phyloP scores from a whole-genome alignment of 2,797 vertebrate genomes.

The Luscinia megarhynchos region DNA sequence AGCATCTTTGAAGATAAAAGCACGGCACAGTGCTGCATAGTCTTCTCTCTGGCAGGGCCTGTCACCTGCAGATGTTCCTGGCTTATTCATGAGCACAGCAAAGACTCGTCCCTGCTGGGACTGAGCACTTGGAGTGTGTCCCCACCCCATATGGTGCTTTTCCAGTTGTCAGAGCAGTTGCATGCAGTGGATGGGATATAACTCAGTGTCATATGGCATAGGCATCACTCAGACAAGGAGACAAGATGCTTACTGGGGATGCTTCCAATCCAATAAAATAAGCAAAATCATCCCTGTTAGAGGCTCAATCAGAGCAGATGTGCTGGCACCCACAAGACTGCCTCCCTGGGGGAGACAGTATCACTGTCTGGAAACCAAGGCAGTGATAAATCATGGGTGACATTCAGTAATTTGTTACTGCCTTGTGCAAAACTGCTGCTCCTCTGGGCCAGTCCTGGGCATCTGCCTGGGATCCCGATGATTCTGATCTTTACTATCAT shows the following conservation, averaged over 20 bases:
- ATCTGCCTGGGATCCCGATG: background rate
- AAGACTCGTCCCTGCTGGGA: background rate
- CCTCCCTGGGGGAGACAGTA: background rate
- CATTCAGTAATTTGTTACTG: conserved; percentile 35
- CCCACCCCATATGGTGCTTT: background rate
- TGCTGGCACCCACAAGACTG: background rate
- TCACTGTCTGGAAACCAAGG: conserved; percentile 6
- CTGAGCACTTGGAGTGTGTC: background rate
- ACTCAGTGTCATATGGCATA: background rate
- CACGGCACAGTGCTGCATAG: rapidly evolving
- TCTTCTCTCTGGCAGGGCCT: background rate
- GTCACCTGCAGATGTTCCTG: background rate
- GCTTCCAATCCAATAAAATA: background rate
- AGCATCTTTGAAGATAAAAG: background rate
- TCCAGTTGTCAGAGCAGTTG: background rate
- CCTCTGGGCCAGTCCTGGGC: background rate
- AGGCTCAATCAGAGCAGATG: background rate
- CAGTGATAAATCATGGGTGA: conserved; percentile 47
- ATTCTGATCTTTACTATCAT: background rate
- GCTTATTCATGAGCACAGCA: rapidly evolving
- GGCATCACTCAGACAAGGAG: background rate
- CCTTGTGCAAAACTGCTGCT: background rate
- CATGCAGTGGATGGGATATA: background rate
- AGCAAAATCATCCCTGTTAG: background rate
- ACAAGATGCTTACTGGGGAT: background rate